A percentile compares a stretch with the other conserved stretches of the same genome.
Conservation (phyloP, 1,140 invertebrate species). For the Drosophila malerkotliana region DNA sequence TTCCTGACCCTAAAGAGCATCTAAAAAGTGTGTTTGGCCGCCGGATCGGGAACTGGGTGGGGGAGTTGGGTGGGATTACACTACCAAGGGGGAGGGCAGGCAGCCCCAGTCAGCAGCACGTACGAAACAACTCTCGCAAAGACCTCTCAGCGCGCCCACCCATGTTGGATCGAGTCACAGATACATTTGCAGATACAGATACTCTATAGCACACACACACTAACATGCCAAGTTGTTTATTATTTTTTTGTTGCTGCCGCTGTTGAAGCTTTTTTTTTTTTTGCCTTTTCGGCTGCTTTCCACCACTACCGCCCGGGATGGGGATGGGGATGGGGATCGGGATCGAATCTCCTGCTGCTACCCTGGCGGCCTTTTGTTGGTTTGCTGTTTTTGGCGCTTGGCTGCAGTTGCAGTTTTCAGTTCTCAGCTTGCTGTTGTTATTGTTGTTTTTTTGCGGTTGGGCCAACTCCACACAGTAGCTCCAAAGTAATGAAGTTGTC, state of each 20-base stretch:
- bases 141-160: conserved; percentile 37
- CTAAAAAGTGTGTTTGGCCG: conserved; percentile 26
- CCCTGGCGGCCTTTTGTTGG: conserved; percentile 21
- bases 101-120: conserved; percentile 34
- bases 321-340: conserved; percentile 5
- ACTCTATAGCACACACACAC: conserved; percentile 2
- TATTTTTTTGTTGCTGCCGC: conserved; percentile 26
- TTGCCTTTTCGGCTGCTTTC: conserved; percentile 41
- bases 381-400: conserved; percentile 60
- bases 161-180: conserved; percentile 37
- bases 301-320: conserved; percentile 1
- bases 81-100: conserved; percentile 8
- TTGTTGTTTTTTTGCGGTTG: conserved; percentile 60
- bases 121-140: conserved; percentile 50
- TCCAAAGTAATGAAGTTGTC: conserved; percentile 77
- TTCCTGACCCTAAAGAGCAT: conserved; percentile 22
- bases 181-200: conserved; percentile 18
- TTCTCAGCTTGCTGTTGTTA: conserved; percentile 33
- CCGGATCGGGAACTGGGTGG: background rate
- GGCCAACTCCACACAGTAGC: conserved; percentile 65
- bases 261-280: conserved; percentile 41
- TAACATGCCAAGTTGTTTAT: conserved; percentile 15
- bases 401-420: conserved; percentile 45
- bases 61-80: background rate
- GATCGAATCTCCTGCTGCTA: conserved; percentile 44